Evolutionary conservation across 2,797 vertebrate genomes (phyloP).

Genomic region (Ciconia nigra): DNA sequence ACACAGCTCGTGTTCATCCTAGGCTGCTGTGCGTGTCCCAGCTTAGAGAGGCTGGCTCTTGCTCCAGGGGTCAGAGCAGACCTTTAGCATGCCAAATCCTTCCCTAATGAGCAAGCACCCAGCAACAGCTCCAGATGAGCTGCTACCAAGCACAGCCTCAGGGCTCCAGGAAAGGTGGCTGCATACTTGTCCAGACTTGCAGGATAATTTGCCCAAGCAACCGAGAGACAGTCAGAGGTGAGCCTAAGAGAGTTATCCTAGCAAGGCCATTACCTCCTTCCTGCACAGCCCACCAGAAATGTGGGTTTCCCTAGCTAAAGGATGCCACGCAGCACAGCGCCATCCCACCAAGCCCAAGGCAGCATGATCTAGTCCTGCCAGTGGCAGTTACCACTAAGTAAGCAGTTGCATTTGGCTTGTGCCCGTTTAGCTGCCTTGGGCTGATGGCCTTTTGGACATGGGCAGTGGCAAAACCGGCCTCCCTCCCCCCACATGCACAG

Average conservation of each 20-base stretch:
- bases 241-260: background rate
- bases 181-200: background rate
- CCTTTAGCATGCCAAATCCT: background rate
- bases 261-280: background rate
- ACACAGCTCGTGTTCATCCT: background rate
- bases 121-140: background rate
- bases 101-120: background rate
- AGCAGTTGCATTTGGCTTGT: background rate
- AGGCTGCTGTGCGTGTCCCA: background rate
- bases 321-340: background rate
- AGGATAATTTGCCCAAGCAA: background rate
- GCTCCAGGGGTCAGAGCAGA: background rate
- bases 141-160: background rate
- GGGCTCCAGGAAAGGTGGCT: background rate
- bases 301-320: background rate
- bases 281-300: background rate
- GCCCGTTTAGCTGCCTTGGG: background rate
- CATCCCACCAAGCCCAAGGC: background rate
- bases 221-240: background rate
- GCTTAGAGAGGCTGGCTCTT: background rate
- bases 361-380: background rate
- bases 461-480: background rate
- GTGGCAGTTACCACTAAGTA: background rate
- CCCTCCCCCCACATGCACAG: background rate
- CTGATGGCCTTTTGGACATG: background rate